These are phyloP conservation scores for Eutolmus rufibarbis DNA, from an alignment of 2,888 invertebrate genomes.

Conservation along the genomic window DNA sequence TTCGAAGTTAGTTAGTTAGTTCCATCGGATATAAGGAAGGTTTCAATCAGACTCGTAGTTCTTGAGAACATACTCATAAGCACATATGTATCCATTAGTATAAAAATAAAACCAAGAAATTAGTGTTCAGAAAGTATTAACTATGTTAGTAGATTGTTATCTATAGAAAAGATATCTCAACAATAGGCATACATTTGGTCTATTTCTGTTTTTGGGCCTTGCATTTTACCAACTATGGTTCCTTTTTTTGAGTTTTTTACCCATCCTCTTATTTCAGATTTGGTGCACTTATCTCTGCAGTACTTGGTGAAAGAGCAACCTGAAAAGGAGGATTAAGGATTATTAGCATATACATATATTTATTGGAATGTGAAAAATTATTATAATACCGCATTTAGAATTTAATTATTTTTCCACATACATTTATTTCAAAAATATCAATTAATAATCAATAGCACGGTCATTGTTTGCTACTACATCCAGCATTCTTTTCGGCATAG, in stretches of 20 bases:
- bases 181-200: constrained; percentile 78
- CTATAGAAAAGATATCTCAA: not conserved
- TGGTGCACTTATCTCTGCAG: constrained; percentile 79
- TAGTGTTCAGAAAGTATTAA: too few relatives aligned
- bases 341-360: not conserved
- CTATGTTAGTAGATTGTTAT: not conserved
- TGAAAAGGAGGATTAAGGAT: constrained; percentile 57
- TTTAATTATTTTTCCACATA: too few relatives aligned
- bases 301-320: constrained; percentile 89
- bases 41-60: not conserved
- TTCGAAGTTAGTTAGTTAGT: too few relatives aligned
- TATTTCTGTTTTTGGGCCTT: constrained; percentile 78
- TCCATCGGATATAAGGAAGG: too few relatives aligned
- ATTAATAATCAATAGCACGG: too few relatives aligned
- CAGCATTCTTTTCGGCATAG: too few relatives aligned
- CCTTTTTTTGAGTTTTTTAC: constrained; percentile 89
- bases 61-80: too few relatives aligned
- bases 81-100: not conserved
- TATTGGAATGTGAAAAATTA: too few relatives aligned
- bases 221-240: constrained; percentile 88
- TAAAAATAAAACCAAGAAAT: not conserved
- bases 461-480: too few relatives aligned
- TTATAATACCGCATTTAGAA: too few relatives aligned
- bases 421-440: too few relatives aligned
- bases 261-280: constrained; percentile 84